Conservation (phyloP, 2,888 invertebrate species). For the Arrhopalites spinosus region DNA sequence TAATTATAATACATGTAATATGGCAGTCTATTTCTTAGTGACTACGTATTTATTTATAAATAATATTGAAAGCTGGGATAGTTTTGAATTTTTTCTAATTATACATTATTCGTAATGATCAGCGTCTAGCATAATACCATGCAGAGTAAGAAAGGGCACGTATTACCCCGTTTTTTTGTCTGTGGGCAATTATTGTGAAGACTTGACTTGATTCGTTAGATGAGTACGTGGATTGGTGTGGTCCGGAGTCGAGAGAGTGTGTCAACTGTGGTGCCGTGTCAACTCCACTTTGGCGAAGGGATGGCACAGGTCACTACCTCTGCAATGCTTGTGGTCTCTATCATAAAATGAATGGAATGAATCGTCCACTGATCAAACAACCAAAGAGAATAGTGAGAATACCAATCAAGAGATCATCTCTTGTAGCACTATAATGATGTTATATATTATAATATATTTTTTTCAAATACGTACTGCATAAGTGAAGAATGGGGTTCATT, state of each 20-base stretch:
- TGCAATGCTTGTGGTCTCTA: conserved; percentile 97
- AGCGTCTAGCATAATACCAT: no score
- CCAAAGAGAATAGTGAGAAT: conserved; percentile 84
- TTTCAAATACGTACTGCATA: conserved; percentile 18
- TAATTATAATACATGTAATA: no score
- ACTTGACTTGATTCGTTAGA: background rate
- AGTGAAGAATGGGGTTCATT: conserved; percentile 25
- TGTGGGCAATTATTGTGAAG: background rate
- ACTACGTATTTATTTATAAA: no score
- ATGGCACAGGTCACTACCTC: conserved; percentile 95
- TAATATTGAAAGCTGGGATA: no score
- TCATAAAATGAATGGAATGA: conserved; percentile 94
- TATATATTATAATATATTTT: background rate
- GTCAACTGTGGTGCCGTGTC: conserved; percentile 67
- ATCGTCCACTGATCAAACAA: conserved; percentile 88
- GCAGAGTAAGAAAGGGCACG: background rate
- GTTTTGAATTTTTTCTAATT: no score
- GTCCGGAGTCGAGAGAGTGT: conserved; percentile 69
- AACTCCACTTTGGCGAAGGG: conserved; percentile 95
- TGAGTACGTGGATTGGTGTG: conserved; percentile 4
- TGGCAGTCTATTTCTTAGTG: no score
- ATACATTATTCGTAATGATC: no score
- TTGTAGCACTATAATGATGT: background rate
- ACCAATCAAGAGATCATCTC: conserved; percentile 4
- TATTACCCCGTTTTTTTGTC: background rate